Conservation (phyloP, 2,113 vertebrate genomes). For the Gymnogyps californianus region DNA sequence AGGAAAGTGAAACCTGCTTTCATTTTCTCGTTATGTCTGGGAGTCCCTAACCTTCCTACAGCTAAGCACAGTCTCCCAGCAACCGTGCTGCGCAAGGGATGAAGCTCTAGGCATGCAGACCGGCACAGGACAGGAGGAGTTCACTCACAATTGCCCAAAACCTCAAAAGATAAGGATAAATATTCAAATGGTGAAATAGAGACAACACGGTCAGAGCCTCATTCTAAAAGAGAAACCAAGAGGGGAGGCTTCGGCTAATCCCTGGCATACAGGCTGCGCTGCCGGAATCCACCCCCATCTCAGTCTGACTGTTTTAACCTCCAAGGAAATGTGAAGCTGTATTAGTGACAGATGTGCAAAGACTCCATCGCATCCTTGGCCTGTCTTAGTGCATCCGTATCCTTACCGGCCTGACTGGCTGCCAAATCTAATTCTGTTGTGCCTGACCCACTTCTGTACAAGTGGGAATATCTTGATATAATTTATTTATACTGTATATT, state of each 20-base stretch:
- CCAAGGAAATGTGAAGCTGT: neutral
- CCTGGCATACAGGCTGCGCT: neutral
- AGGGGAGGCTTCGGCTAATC: neutral
- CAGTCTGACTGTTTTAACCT: neutral
- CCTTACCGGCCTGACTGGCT: neutral
- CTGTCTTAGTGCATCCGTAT: too few relatives aligned
- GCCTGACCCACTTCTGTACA: too few relatives aligned
- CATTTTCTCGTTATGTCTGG: neutral
- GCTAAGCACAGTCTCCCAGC: neutral
- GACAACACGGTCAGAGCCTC: neutral
- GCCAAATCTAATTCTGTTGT: neutral
- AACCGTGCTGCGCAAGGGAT: accelerated
- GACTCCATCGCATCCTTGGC: neutral
- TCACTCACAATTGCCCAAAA: neutral
- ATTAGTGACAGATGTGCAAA: neutral
- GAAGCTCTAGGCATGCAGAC: neutral
- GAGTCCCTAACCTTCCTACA: too few relatives aligned
- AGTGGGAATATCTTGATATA: neutral
- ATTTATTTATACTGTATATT: neutral
- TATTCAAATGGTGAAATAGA: neutral
- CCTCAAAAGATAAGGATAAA: neutral
- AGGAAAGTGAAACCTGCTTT: neutral
- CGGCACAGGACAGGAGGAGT: too few relatives aligned
- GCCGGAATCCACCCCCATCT: neutral
- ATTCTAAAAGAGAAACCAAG: neutral